Evolutionary conservation across 2,797 vertebrate species (phyloP), one percentile per base, ranked within the genome.

Genomic region (Steatocranus sp.): DNA sequence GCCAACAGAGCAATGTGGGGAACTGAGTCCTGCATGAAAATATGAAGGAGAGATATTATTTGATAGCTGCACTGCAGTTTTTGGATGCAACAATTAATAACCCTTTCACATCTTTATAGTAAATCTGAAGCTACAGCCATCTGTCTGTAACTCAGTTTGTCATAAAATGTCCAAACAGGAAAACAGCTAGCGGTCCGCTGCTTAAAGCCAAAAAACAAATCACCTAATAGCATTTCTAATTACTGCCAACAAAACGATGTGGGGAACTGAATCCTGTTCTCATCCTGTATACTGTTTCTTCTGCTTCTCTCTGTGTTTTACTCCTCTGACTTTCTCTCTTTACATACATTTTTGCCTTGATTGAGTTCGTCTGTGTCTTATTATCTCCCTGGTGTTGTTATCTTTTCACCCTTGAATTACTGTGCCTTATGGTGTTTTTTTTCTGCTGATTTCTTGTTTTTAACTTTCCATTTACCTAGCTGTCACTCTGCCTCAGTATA

Each of bases 1-100:
- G 25, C 89, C 88, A 94, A 5, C 68, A 95, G 63, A 27, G 91
- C 81, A 0, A 94, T 78, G 84, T 93, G 92, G 5, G 94, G 93
- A 54, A 94, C 84, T 0, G 56, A 63, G 7, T 91, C 88, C 93
- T 95, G 36, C 7, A 7, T 50, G 27, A 17, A 83, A n/a, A 86
- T 17, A 87, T 68, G 36, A 68, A 15, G 36, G 20, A 68, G 20
- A 4, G 20, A 68, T 68, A 23, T 15, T 68, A 68, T 25, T 68
- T 68, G 63, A 41, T 25, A 25, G 61, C 8, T 68, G 8, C 61
- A 75, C 8, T 20, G 30, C 11, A 75, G n/a, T 30, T 3, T 10
- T 25, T 68, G n/a, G 8, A 41, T 41, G 11, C 36, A 68, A 68
- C 36, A 68, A 41, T 68, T 6, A 68, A 68, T 68, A 41, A 23